Evolutionary conservation across 2,797 vertebrate genomes (phyloP), one percentile per base, ranked within the genome.

Genomic region (Denticeps clupeoides): DNA sequence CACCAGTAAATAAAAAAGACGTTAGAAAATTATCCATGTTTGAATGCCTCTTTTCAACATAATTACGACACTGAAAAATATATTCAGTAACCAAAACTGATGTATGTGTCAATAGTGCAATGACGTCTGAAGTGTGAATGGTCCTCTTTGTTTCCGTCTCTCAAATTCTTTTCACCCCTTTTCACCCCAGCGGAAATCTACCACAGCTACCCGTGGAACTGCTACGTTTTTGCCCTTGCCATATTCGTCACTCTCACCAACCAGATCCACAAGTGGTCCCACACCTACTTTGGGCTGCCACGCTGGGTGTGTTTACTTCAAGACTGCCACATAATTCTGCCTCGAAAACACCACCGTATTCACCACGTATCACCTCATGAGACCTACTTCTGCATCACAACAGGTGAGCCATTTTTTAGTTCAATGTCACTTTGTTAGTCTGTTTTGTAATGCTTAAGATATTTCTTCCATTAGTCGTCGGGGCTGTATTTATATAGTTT

Each of bases 241-340:
- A 85, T 98, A 77, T 96, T 98, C 23, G 83, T 90, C 51, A 98
- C 95, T 19, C 86, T 99, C 45, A 99, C 95, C 16, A 99, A 99
- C 84, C 95, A 99, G 83, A 99, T 99, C 74, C 95, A 99, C 82
- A 99, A 99, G 77, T 99, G 95, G 95, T 99, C 95, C 0, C 95
- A 99, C 79, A 97, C 92, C 0, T 98, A 99, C 73, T 90, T 89
- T 0, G 95, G 94, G 55, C 87, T 99, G 42, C 93, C 95, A 0
- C 49, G 69, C 32, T 96, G 89, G 93, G 95, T 97, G 9, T 59
- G 75, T 11, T 55, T 94, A 45, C 86, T 98, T 0, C 95, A 99
- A 77, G 85, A 94, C 76, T 93, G 81, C 71, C 90, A 94, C 38
- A 11, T 98, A 65, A 93, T 99, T 71, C 82, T 99, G 24, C 95